A percentile compares a stretch with the other conserved stretches of the same genome.
phyloP scores from a whole-genome alignment of 2,888 invertebrate genomes.

The Phytoseiulus persimilis region DNA sequence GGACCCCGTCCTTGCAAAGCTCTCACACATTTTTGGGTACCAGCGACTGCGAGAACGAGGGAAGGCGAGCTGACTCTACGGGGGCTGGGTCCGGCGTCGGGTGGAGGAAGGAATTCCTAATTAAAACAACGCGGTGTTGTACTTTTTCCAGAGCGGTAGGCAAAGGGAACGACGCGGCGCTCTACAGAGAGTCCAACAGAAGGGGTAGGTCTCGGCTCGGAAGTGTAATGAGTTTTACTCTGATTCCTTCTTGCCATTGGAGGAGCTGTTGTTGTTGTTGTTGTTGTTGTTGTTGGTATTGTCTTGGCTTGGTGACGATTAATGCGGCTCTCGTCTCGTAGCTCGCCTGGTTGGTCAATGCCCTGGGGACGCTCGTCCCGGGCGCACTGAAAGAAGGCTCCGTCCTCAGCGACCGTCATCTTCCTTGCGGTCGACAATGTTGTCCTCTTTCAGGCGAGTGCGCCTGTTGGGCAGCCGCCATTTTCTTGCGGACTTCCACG shows the following conservation, averaged over 20 bases:
- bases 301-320: background rate
- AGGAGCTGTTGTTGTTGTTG: background rate
- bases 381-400: background rate
- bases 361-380: background rate
- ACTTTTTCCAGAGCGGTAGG: background rate
- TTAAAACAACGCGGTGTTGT: background rate
- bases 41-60: too few species aligned
- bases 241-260: background rate
- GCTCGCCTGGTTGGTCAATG: background rate
- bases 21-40: too few species aligned
- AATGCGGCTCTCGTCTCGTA: background rate
- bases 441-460: background rate
- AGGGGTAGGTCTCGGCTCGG: background rate
- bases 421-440: background rate
- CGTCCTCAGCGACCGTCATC: too few species aligned
- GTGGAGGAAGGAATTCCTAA: background rate
- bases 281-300: background rate
- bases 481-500: background rate
- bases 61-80: background rate
- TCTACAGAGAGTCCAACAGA: background rate
- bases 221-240: background rate
- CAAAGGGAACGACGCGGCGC: too few species aligned
- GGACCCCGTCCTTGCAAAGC: too few species aligned
- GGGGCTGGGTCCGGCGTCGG: too few species aligned
- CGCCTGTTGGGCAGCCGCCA: background rate